Evolutionary conservation across 2,113 vertebrate species (phyloP), one percentile per base, ranked within the genome.

Genomic region (Pipra filicauda): DNA sequence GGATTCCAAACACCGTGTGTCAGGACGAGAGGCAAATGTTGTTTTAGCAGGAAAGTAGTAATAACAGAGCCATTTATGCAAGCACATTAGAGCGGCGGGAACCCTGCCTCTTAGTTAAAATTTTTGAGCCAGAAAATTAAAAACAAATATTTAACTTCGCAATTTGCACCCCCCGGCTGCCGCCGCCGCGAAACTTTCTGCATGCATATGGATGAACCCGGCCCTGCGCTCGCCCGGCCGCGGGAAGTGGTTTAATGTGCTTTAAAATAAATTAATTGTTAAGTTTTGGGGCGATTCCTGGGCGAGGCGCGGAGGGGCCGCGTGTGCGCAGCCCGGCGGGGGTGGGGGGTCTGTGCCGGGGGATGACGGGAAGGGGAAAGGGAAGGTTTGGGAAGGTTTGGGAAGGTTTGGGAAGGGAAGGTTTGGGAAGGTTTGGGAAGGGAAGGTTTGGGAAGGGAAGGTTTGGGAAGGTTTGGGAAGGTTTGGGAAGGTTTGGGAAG

Each of bases 101-200:
- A 95, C 87, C 89, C 83, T 73, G 94, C 96, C 96, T 93, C 90
- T 33, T 94, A 94, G 97, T 97, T 97, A 96, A 96, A 96, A 85
- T 97, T 97, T 98, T 97, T 96, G 97, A 98, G 96, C 95, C 97
- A 97, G 97, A 97, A 98, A 98, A 98, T 98, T 97, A 98, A 98
- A 98, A 98, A 97, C 98, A 98, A 98, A 98, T 98, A 98, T 98
- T 98, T 97, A 98, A 98, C 95, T 96, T 94, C 75, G 91, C 96
- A 92, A 88, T 97, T 97, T 97, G 86, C 96, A 96, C 91, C 59
- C 88, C 70, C 17, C 19, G 94, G 89, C 92, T 83, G 96, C 91
- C 12, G 37, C 77, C 89, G 85, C 83, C n/a, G 88, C 39, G 64
- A 73, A 97, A 97, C 97, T 97, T 97, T 88, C 30, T 39, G 65